Evolutionary conservation across 2,888 invertebrate species (phyloP).

Genomic region (Perizoma flavofasciatum): DNA sequence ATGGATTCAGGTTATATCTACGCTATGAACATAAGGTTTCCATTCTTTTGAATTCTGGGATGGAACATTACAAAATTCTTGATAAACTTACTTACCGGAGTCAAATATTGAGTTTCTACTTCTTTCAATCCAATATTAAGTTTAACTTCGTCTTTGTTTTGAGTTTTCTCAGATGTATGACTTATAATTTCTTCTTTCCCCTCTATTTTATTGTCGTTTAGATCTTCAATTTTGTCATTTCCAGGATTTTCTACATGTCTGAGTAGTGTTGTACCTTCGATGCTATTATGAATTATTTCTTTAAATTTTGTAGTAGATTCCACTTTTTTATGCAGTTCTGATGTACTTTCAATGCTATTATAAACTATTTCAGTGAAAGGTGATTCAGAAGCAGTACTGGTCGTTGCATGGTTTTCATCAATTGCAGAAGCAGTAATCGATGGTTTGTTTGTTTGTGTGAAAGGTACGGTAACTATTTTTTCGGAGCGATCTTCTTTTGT

Average conservation of each 20-base stretch:
- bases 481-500: slow-evolving; percentile 25
- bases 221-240: background rate
- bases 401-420: slow-evolving; percentile 6
- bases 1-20: too few relatives aligned
- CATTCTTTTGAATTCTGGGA: too few relatives aligned
- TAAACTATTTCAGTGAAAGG: slow-evolving; percentile 9
- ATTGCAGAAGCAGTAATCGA: slow-evolving; percentile 4
- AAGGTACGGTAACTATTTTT: background rate
- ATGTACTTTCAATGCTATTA: slow-evolving; percentile 18
- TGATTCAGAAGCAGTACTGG: background rate
- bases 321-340: background rate
- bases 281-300: slow-evolving; percentile 14
- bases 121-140: slow-evolving; percentile 30
- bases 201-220: slow-evolving; percentile 10
- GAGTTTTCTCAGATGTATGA: background rate
- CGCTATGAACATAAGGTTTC: too few relatives aligned
- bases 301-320: slow-evolving; percentile 15
- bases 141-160: slow-evolving; percentile 13
- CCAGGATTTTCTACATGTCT: slow-evolving; percentile 4
- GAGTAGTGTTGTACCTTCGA: slow-evolving; percentile 11
- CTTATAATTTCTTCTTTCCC: slow-evolving; percentile 5
- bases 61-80: background rate
- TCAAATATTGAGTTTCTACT: slow-evolving; percentile 35
- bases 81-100: slow-evolving; percentile 36
- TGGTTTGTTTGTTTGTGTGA: background rate